A percentile compares a stretch with the other conserved stretches of the same genome.
Evolutionary conservation across 2,113 vertebrate species (phyloP).

Genomic region (Semicossyphus pulcher): DNA sequence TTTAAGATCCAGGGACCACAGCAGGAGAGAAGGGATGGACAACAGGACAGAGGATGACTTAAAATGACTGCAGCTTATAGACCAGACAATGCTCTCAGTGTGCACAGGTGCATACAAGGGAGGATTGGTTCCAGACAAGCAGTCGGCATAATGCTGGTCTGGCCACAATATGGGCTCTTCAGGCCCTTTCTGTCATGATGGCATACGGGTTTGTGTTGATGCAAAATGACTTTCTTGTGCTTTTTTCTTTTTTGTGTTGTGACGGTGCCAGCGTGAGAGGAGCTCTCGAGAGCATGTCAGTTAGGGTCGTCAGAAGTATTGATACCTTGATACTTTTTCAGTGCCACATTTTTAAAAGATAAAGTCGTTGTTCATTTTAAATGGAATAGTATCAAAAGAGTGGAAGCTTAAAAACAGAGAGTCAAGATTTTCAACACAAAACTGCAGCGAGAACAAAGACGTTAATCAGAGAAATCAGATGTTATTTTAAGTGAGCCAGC

Average conservation of each 20-base stretch:
- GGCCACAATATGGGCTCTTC: not conserved
- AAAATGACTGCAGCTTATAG: not conserved
- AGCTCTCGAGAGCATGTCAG: too few species aligned
- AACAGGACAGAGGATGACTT: not conserved
- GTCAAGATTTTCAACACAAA: too few species aligned
- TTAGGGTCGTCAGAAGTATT: too few species aligned
- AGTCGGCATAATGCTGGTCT: too few species aligned
- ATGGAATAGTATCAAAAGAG: too few species aligned
- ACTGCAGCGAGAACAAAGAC: too few species aligned
- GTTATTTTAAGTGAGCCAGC: conserved; percentile 7
- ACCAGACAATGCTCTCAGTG: not conserved
- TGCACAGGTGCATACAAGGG: not conserved
- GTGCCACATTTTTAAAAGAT: too few species aligned
- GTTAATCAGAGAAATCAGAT: too few species aligned
- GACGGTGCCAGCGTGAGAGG: not conserved
- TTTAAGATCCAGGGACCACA: not conserved
- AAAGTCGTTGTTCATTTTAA: too few species aligned
- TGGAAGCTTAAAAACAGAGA: too few species aligned
- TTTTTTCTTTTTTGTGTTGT: not conserved
- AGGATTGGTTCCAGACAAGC: too few species aligned
- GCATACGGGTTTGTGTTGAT: not conserved
- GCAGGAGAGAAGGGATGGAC: not conserved
- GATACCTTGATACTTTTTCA: too few species aligned
- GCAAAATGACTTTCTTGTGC: not conserved
- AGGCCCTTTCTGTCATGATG: not conserved